Evolutionary conservation across 2,797 vertebrate species (phyloP).

Genomic region (Geotrypetes seraphini): DNA sequence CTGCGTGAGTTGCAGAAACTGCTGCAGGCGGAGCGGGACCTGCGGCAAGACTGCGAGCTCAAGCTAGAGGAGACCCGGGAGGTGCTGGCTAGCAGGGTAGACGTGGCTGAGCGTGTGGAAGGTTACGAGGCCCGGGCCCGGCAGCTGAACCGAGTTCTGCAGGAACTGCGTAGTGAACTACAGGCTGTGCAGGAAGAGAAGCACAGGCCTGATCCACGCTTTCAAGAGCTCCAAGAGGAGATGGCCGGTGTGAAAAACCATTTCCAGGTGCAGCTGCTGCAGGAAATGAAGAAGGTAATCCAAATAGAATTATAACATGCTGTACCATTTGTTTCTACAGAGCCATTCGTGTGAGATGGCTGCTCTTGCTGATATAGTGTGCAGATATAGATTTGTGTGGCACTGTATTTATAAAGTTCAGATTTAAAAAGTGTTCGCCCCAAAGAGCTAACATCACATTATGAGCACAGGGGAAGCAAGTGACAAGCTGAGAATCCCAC

Average conservation of each 20-base stretch:
- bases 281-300: conserved; percentile 82
- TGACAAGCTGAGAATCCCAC: too few relatives aligned
- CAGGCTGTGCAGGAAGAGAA: conserved; percentile 45
- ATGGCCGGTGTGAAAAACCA: conserved; percentile 56
- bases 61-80: conserved; percentile 63
- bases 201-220: conserved; percentile 55
- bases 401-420: too few relatives aligned
- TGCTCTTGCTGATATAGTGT: too few relatives aligned
- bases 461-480: too few relatives aligned
- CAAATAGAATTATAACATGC: too few relatives aligned
- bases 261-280: conserved; percentile 69
- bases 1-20: conserved; percentile 80
- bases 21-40: conserved; percentile 72
- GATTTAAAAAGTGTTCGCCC: too few relatives aligned
- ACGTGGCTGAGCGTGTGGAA: conserved; percentile 44
- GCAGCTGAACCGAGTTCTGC: conserved; percentile 56
- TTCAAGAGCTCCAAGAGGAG: conserved; percentile 68
- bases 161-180: conserved; percentile 57
- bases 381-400: too few relatives aligned
- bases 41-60: conserved; percentile 68
- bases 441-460: too few relatives aligned
- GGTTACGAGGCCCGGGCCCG: conserved; percentile 54
- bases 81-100: conserved; percentile 34
- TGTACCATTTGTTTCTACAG: too few relatives aligned
- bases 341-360: too few relatives aligned